Base-by-base conservation (phyloP, 2,888 invertebrate species). In the Tholera decimalis region DNA sequence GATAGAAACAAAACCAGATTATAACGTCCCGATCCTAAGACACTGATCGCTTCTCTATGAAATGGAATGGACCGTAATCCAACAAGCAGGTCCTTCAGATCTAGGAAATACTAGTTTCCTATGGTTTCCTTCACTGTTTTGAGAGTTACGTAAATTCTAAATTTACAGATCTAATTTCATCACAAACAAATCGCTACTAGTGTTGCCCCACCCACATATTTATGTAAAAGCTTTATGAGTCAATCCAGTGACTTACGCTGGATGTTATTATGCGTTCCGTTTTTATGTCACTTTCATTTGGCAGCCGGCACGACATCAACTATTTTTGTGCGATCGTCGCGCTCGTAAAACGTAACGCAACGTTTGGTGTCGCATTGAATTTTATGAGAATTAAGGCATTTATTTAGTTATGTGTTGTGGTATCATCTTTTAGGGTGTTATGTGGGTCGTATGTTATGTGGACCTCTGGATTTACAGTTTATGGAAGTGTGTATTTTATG, bases 211-310 rank as follows among this genome's bases (percentile, higher is more conserved):
- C 84, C 75, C 54, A 68, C 68, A 82, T 89, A 88, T 91, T 91
- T 88, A 91, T 87, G 88, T 88, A 86, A 89, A 89, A 88, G 87
- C 88, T 91, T 92, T 92, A 92, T 88, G 93, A 91, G 89, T 92
- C 92, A 91, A 92, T 93, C 89, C 88, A 86, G 84, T 88, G 91
- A 89, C 89, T 88, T 89, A 88, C 89, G 90, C 86, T 87, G 87
- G 86, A 87, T 91, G 91, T 91, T 91, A 91, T 91, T 89, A 92
- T 90, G 90, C 90, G 91, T 92, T 91, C 86, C 91, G 88, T 92
- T 92, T 89, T 91, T 91, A 93, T 88, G 91, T 87, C 83, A 88
- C 88, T 85, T 88, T 89, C 89, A 89, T 91, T 90, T 85, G 88
- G 83, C 81, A 85, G 83, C 84, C 87, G 91, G 90, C 92, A 91